Evolutionary conservation across 2,113 vertebrate species (phyloP).

Genomic region (Cephalophus harveyi): DNA sequence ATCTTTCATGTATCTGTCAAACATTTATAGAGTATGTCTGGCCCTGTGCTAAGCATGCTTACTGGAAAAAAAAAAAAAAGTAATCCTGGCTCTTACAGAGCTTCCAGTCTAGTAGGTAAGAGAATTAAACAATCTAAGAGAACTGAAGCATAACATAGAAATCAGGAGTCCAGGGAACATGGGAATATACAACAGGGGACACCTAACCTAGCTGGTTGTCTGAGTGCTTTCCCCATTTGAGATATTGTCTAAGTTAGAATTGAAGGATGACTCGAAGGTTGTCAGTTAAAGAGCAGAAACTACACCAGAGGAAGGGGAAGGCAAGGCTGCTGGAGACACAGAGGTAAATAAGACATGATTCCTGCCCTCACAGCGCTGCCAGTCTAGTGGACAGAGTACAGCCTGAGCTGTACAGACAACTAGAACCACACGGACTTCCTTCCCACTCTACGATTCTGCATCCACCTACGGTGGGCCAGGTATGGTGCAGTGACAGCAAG

Average conservation of each 20-base stretch:
- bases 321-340: background rate
- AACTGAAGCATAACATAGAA: background rate
- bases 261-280: background rate
- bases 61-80: background rate
- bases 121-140: background rate
- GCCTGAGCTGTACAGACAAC: background rate
- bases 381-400: rapidly evolving
- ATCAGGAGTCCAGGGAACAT: background rate
- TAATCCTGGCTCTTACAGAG: background rate
- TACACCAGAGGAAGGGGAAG: background rate
- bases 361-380: background rate
- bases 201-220: too few species aligned
- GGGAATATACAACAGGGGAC: background rate
- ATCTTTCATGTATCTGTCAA: background rate
- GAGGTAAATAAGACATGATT: background rate
- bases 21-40: background rate
- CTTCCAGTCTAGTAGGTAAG: background rate
- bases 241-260: background rate
- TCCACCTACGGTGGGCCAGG: rapidly evolving
- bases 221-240: background rate
- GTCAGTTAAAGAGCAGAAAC: background rate
- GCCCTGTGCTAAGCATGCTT: background rate
- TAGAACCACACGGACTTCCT: background rate
- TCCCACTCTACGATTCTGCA: background rate
- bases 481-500: background rate